Evolutionary conservation across 92 coral and sea anemone species (phyloP), one percentile per base, ranked within the genome.

Genomic region (Montipora capitata): DNA sequence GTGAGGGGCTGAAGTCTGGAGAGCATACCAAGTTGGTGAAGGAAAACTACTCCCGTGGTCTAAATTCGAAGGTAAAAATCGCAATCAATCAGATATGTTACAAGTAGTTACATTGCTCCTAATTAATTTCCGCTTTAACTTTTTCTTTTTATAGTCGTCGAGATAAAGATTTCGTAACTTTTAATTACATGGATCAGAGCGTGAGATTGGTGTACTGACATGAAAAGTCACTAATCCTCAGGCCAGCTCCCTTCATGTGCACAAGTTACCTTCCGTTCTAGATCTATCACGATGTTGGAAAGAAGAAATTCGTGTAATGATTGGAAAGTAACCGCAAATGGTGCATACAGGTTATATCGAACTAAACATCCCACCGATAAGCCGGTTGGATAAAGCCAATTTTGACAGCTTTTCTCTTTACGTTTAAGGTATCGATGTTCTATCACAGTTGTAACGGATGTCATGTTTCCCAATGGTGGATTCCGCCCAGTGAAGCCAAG

Each of bases 21-120:
- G 0, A 59, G 79, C 79, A 10, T 74, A 74, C 58, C 56, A 43
- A 40, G 79, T 74, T 43, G 79, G 79, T 74, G 79, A 74, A 74
- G 79, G 79, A 41, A 74, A 74, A 14, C 79, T 38, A 40, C 17
- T 74, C 58, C 54, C 79, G 40, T 74, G 79, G 79, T 74, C 79
- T 7, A 38, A 74, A 40, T 74, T 74, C 58, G 58, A 74, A 74
- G 79, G 79, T 74, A 40, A 54, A 40, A 54, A 51, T 51, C 57
- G 11, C 57, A 51, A 51, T 11, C 57, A 51, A 2, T 51, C 57
- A 51, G 57, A 51, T 51, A 51, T 51, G 57, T 51, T 51, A 51
- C 57, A 51, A 51, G 4, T 7, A 51, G 57, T 51, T 51, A 7
- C 7, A 51, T 51, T 51, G 57, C 57, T 51, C 3, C 9, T 51